Evolutionary conservation across 1,140 invertebrate species (phyloP).

Genomic region (Aphelinus atriplicis): DNA sequence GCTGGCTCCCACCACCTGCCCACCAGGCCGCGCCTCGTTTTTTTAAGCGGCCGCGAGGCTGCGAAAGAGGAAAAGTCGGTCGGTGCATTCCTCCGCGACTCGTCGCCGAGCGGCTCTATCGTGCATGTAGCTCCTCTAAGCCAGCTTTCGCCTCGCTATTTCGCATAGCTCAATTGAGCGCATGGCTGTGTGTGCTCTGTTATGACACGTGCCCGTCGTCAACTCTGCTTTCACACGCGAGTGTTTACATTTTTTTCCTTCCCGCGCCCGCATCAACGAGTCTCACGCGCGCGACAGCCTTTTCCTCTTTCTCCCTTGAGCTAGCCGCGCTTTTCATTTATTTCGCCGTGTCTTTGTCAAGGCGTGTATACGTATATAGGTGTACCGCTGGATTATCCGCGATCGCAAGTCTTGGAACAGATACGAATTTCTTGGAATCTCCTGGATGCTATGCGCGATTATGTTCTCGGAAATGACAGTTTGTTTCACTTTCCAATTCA

Average conservation of each 20-base stretch:
- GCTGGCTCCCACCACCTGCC: slow-evolving; percentile 12
- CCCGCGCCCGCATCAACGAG: not conserved
- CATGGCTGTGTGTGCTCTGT: not conserved
- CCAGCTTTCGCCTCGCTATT: not conserved
- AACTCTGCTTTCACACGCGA: not conserved
- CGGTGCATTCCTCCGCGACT: slow-evolving; percentile 17
- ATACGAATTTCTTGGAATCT: too few species aligned
- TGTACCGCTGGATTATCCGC: too few species aligned
- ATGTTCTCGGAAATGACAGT: too few species aligned
- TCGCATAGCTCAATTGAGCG: not conserved
- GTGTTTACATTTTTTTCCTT: not conserved
- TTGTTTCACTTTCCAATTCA: too few species aligned
- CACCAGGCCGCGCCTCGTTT: not conserved
- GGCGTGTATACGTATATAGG: too few species aligned
- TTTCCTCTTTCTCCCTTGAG: too few species aligned
- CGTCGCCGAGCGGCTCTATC: not conserved
- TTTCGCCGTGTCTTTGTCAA: too few species aligned
- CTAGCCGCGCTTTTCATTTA: too few species aligned
- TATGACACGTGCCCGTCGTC: not conserved
- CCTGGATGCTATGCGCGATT: too few species aligned
- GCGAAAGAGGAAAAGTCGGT: slow-evolving; percentile 10
- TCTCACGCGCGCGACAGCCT: too few species aligned
- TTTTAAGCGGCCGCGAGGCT: not conserved
- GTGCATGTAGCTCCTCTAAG: too few species aligned
- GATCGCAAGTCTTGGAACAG: too few species aligned